Evolutionary conservation across 2,113 vertebrate species (phyloP).

Genomic region (Callopanchax toddi): DNA sequence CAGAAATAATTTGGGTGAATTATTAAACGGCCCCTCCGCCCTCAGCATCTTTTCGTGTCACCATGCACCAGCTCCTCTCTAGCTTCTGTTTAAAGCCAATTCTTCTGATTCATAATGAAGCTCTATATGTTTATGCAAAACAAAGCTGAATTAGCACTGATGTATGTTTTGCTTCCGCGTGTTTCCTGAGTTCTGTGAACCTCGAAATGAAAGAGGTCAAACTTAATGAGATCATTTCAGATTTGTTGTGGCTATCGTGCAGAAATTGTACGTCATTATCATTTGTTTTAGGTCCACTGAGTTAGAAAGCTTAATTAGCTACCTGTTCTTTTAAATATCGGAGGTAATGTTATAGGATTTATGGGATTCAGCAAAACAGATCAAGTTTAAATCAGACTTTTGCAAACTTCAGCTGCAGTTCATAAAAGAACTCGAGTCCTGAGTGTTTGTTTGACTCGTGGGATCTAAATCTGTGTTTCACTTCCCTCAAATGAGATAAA

Average conservation of each 20-base stretch:
- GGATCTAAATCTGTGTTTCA: conserved; percentile 6
- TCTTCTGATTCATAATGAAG: conserved; percentile 7
- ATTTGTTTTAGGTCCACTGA: conserved; percentile 27
- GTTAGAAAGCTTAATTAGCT: conserved; percentile 46
- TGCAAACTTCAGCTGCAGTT: not conserved
- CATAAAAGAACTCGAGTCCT: not conserved
- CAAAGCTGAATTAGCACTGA: not conserved
- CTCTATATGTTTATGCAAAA: conserved; percentile 1
- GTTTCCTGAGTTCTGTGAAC: conserved; percentile 20
- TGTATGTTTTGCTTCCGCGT: not conserved
- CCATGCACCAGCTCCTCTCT: conserved; percentile 15
- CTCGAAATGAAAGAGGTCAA: conserved; percentile 45
- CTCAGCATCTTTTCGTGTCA: conserved; percentile 50
- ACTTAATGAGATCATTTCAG: conserved; percentile 50
- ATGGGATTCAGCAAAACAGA: conserved; percentile 6
- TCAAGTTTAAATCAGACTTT: not conserved
- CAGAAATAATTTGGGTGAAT: conserved; percentile 82
- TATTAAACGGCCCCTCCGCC: conserved; percentile 72
- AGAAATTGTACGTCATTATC: conserved; percentile 38
- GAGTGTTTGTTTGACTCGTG: not conserved
- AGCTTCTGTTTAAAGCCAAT: conserved; percentile 21
- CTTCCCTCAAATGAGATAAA: conserved; percentile 17
- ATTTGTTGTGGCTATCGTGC: conserved; percentile 31
- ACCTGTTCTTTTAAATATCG: conserved; percentile 32
- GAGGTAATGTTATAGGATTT: not conserved